phyloP scores from a whole-genome alignment of 2,888 invertebrate genomes.

The Lasioglossum vierecki region DNA sequence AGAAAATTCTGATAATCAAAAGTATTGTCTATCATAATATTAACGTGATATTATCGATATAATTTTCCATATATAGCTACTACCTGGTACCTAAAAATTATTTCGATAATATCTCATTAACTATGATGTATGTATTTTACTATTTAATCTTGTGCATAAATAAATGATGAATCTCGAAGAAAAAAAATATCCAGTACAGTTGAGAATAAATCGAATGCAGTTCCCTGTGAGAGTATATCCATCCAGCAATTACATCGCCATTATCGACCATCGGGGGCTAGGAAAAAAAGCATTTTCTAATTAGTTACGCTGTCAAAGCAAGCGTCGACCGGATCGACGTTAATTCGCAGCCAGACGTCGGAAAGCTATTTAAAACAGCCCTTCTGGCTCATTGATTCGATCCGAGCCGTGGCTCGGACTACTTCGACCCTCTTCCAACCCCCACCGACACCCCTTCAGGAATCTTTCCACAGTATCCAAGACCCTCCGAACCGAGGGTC shows the following conservation, averaged over 20 bases:
- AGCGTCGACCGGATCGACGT: slow-evolving; percentile 9
- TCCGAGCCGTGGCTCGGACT: not conserved
- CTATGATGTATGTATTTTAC: no score
- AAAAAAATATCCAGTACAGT: not conserved
- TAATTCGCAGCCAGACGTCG: slow-evolving; percentile 10
- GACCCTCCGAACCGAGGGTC: not conserved
- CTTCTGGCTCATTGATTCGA: slow-evolving; percentile 14
- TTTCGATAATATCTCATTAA: no score
- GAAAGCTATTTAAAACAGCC: slow-evolving; percentile 20
- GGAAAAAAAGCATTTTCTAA: slow-evolving; percentile 22
- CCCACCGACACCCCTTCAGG: not conserved
- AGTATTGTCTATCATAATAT: no score
- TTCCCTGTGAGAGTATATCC: not conserved
- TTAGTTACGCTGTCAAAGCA: slow-evolving; percentile 1
- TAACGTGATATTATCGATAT: no score
- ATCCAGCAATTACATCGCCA: not conserved
- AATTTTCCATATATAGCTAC: no score
- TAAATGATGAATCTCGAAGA: not conserved
- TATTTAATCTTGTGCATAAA: not conserved
- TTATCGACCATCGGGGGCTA: not conserved
- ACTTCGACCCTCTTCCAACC: not conserved
- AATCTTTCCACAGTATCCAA: not conserved
- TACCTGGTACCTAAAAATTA: no score
- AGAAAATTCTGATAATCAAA: no score
- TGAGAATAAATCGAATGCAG: not conserved